These are phyloP conservation scores for Graptemys geographica DNA, from an alignment of 2,797 vertebrate species.

Conservation along the genomic window DNA sequence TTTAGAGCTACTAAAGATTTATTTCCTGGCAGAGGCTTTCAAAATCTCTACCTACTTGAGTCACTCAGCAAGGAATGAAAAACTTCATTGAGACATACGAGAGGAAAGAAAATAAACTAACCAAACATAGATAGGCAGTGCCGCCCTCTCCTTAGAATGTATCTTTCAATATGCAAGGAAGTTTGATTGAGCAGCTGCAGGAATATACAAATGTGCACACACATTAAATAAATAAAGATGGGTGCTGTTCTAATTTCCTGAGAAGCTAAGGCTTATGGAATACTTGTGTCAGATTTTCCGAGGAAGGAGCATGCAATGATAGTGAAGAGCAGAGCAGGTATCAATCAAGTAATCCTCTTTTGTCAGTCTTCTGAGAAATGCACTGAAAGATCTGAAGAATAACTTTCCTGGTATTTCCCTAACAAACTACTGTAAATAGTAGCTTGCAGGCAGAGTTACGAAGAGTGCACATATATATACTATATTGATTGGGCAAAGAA, in stretches of 20 bases:
- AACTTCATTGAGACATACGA: not conserved
- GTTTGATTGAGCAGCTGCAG: not conserved
- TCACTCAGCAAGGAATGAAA: not conserved
- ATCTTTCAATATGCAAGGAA: not conserved
- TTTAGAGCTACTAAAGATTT: not conserved
- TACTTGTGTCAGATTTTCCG: not conserved
- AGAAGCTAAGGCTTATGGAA: not conserved
- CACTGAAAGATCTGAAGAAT: not conserved
- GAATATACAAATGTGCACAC: not conserved
- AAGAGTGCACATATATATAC: not conserved
- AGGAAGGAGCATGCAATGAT: not conserved
- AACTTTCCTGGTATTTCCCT: not conserved
- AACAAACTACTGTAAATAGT: not conserved
- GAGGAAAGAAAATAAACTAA: not conserved
- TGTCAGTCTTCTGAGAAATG: not conserved
- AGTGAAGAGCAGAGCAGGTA: not conserved
- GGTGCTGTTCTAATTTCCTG: not conserved
- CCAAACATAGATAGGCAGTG: not conserved
- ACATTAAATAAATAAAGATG: not conserved
- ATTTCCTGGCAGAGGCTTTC: not conserved
- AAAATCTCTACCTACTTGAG: conserved; percentile 3
- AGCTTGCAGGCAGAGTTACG: not conserved
- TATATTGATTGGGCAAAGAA: not conserved
- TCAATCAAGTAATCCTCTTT: not conserved
- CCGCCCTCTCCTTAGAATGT: not conserved